These are phyloP conservation scores for Heterodera carotae DNA, from an alignment of 1,140 invertebrate species.

Conservation along the genomic window DNA sequence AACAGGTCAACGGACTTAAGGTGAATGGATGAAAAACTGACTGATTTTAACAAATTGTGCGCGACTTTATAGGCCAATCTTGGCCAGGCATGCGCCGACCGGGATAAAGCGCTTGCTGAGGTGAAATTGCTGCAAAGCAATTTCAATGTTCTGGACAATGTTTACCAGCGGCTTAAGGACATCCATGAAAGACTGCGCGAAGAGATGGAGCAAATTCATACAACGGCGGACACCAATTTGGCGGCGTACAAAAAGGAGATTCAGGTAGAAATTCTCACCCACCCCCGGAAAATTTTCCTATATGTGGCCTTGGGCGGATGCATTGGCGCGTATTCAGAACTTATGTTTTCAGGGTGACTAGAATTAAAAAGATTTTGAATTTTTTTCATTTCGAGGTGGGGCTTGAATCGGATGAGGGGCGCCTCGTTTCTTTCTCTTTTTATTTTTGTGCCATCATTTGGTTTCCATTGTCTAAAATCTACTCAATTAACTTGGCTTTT, in stretches of 20 bases:
- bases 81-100: conserved; percentile 24
- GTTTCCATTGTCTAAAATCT: too few relatives aligned
- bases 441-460: too few relatives aligned
- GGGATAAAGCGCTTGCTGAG: conserved; percentile 26
- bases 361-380: too few relatives aligned
- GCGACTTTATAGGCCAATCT: conserved; percentile 16
- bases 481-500: neutral
- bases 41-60: too few relatives aligned
- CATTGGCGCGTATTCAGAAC: too few relatives aligned
- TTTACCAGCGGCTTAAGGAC: conserved; percentile 25
- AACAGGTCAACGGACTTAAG: conserved; percentile 32
- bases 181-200: conserved; percentile 29
- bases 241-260: conserved; percentile 46
- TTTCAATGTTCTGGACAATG: conserved; percentile 25
- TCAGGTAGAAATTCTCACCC: neutral
- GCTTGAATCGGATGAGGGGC: too few relatives aligned
- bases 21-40: conserved; percentile 5
- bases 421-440: too few relatives aligned
- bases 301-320: too few relatives aligned
- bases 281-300: too few relatives aligned
- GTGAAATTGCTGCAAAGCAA: conserved; percentile 28
- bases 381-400: too few relatives aligned
- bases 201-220: conserved; percentile 26
- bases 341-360: too few relatives aligned
- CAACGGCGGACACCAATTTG: conserved; percentile 29